phyloP scores from a whole-genome alignment of 2,888 invertebrate species.

The Pseudanteris insignis region DNA sequence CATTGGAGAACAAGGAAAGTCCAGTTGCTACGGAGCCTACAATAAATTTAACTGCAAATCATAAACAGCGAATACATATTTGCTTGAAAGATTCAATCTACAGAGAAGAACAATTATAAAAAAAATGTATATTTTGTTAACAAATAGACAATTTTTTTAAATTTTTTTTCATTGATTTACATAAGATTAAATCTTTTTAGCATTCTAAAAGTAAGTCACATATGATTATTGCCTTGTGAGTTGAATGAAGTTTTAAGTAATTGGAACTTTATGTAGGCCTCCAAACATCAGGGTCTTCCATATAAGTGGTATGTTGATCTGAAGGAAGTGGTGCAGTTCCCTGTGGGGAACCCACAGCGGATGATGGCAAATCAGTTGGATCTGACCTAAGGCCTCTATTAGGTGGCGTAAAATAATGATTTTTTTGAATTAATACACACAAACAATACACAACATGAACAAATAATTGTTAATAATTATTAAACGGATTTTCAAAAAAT shows the following conservation, averaged over 20 bases:
- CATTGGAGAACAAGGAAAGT: conserved; percentile 1
- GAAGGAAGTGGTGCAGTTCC: conserved; percentile 71
- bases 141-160: too few species aligned
- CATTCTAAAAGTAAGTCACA: conserved; percentile 50
- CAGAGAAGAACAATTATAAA: too few species aligned
- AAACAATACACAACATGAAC: too few species aligned
- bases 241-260: conserved; percentile 61
- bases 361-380: conserved; percentile 74
- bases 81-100: conserved; percentile 1
- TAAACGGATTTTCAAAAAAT: too few species aligned
- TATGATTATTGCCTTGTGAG: conserved; percentile 64
- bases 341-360: conserved; percentile 72
- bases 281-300: conserved; percentile 94
- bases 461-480: too few species aligned
- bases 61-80: neutral
- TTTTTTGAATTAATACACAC: conserved; percentile 62
- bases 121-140: too few species aligned
- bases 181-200: conserved; percentile 8
- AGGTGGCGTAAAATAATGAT: conserved; percentile 48
- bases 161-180: too few species aligned
- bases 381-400: conserved; percentile 80
- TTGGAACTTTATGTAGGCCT: conserved; percentile 82
- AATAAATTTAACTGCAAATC: conserved; percentile 7
- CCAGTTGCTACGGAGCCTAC: conserved; percentile 10
- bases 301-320: conserved; percentile 82